A percentile compares a stretch with the other conserved stretches of the same genome.
Conservation (phyloP, 2,113 vertebrate genomes). For the Rafetus swinhoei region DNA sequence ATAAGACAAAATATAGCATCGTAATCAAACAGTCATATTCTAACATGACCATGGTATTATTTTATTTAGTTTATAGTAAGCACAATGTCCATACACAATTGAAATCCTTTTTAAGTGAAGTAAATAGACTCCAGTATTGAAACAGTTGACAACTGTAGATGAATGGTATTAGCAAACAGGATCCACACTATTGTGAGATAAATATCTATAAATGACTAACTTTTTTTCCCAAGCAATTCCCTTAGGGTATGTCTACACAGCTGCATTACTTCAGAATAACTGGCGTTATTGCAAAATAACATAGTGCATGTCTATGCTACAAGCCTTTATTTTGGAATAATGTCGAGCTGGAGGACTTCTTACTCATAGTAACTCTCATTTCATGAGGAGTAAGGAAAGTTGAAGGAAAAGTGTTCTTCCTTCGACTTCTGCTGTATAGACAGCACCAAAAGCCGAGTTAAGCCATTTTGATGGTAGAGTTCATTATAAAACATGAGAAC, state of each 20-base stretch:
- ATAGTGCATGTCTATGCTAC: no score
- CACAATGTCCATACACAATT: not conserved
- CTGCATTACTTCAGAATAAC: no score
- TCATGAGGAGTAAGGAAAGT: no score
- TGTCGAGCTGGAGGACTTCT: no score
- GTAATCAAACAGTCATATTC: not conserved
- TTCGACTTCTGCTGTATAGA: no score
- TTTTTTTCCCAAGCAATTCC: constrained; percentile 35
- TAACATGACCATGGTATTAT: not conserved
- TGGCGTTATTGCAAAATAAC: no score
- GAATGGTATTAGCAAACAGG: constrained; percentile 55
- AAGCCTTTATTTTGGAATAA: no score
- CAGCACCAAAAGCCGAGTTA: no score
- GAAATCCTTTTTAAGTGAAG: not conserved
- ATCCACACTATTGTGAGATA: constrained; percentile 50
- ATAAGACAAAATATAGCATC: not conserved
- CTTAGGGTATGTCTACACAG: not conserved
- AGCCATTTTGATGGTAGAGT: not conserved
- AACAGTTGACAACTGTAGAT: constrained; percentile 12
- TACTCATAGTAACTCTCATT: no score
- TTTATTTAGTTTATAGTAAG: not conserved
- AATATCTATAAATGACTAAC: constrained; percentile 10
- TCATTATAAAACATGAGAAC: constrained; percentile 66
- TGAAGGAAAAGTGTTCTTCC: no score
- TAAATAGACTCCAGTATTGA: constrained; percentile 34